phyloP scores from a whole-genome alignment of 2,113 vertebrate species.

The Psephotus haematonotus region DNA sequence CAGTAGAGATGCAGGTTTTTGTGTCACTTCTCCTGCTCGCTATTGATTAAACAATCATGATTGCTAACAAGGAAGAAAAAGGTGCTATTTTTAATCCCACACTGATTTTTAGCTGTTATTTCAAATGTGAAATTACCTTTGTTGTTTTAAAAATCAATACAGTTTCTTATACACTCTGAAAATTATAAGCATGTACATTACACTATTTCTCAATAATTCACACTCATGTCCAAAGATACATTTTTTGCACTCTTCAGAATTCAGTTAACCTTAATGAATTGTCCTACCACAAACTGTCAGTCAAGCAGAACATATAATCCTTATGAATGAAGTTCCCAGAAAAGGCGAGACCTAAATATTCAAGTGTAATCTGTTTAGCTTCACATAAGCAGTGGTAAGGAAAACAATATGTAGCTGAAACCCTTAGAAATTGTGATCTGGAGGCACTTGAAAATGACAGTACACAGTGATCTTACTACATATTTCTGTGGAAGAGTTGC shows the following conservation, averaged over 20 bases:
- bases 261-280: conserved; percentile 51
- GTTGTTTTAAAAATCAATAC: neutral
- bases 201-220: neutral
- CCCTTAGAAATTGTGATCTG: neutral
- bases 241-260: conserved; percentile 1
- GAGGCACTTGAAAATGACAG: neutral
- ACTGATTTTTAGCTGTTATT: neutral
- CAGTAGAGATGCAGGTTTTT: neutral
- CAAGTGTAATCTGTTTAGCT: neutral
- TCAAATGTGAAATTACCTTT: neutral
- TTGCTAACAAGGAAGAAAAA: conserved; percentile 31
- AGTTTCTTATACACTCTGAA: neutral
- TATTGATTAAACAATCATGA: conserved; percentile 26
- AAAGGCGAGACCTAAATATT: neutral
- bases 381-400: neutral
- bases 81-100: neutral
- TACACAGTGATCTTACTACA: neutral
- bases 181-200: neutral
- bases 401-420: neutral
- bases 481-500: neutral
- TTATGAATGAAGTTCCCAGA: conserved; percentile 14
- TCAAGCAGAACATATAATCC: conserved; percentile 26
- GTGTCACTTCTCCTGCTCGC: neutral
- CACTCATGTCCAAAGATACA: neutral
- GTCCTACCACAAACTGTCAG: neutral